Base-by-base conservation (phyloP, 2,113 vertebrate genomes). In the Sinocyclocheilus rhinocerous region DNA sequence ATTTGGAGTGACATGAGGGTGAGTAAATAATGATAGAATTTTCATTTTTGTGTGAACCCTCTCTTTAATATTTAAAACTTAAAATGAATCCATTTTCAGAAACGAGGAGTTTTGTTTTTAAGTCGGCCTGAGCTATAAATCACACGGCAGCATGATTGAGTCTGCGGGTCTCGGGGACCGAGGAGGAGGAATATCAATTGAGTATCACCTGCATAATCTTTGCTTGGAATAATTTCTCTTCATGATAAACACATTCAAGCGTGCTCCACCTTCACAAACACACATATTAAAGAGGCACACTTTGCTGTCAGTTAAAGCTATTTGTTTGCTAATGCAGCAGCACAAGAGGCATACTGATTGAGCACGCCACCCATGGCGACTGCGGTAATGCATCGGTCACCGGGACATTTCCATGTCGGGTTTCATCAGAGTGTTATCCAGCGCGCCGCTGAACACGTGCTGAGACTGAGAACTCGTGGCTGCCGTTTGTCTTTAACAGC, bases 161-260 rank as follows among this genome's bases (percentile, higher is more conserved):
- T 73, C 75, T 26, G 26, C 0, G 22, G 70, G 76, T 87, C 85
- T 87, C 63, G 1, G 70, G 77, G 70, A 85, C 18, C 57, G 75
- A 70, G 85, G 83, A 77, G 65, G 55, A 89, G 83, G 83, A 89
- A 87, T 87, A 87, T 87, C 83, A 89, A 89, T 83, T 50, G 75
- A 84, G 80, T 61, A 87, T 77, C 75, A 89, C 84, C 85, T 78
- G 73, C 83, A 89, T 87, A 87, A 87, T 89, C 69, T 61, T 84
- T 55, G 20, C 76, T 36, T 39, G 2, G 80, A 84, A 80, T 80
- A 63, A 82, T 87, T 82, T 52, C 77, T 89, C 85, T 82, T 89
- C 85, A 24, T 75, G 84, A 89, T 72, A 87, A 89, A 89, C 70
- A 78, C 39, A 59, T 69, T 80, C 69, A 8, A 29, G 39, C 42